Evolutionary conservation across 2,888 invertebrate species (phyloP), one percentile per base, ranked within the genome.

Genomic region (Geotrupes spiniger): DNA sequence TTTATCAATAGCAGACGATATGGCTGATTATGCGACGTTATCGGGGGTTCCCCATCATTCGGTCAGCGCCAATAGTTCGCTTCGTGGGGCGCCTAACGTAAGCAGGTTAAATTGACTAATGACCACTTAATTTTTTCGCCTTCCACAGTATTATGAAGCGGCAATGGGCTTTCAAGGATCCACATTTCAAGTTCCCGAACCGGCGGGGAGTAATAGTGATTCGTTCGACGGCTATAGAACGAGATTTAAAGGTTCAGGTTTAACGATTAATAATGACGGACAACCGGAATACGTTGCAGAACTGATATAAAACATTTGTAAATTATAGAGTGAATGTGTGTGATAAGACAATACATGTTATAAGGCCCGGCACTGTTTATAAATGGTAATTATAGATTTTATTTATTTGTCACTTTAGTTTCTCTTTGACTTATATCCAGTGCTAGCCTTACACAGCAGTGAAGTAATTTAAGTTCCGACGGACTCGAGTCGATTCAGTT

Each of bases 151-250:
- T 65, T 80, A 80, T 57, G 82, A 81, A 64, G 80, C 81, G 28
- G 79, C 81, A 14, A 76, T 82, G 74, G 81, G 81, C 54, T 82
- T 81, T 63, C 81, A 81, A 72, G 86, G 86, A 9, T 85, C 85
- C 58, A 86, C 86, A 49, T 86, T 86, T 67, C 86, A 86, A 71
- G 88, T 87, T 8, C 87, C 86, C 10, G 74, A 74, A 33, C 69
- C 76, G 0, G 71, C 76, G 0, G 75, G 72, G 36, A 78, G 53
- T 75, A 1, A 78, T 74, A 11, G 77, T 74, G 62, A 78, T 74
- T 0, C 78, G 74, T 2, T 77, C 76, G 2, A 62, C 75, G 52
- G 57, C 16, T 54, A 56, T 56, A 56, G 68, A 52, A 64, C 68
- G 4, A 58, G 63, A 51, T 69, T 64, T 46, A 67, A 69, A 49